Evolutionary conservation across 2,113 vertebrate genomes (phyloP).

Genomic region (Hippocampus comes): DNA sequence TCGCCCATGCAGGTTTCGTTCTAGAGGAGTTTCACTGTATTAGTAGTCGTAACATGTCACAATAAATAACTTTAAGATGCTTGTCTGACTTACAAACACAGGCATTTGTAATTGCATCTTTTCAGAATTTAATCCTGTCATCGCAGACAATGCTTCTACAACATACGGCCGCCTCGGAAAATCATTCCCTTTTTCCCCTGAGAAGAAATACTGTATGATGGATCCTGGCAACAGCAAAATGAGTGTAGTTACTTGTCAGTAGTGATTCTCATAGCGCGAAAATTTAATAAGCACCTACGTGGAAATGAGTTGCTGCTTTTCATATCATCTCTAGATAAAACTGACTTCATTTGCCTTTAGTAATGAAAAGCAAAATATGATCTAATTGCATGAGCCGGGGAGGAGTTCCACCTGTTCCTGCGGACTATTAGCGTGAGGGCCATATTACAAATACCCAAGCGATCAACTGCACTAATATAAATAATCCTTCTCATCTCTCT

Average conservation of each 20-base stretch:
- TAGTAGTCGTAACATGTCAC: not conserved
- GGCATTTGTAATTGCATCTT: not conserved
- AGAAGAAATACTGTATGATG: conserved; percentile 34
- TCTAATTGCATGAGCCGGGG: conserved; percentile 14
- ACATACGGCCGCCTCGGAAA: conserved; percentile 3
- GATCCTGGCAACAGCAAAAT: conserved; percentile 29
- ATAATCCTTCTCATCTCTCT: not conserved
- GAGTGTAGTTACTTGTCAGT: conserved; percentile 52
- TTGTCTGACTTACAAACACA: not conserved
- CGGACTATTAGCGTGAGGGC: not conserved
- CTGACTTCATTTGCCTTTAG: conserved; percentile 22
- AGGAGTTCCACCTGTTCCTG: conserved; percentile 11
- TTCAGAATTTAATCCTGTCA: conserved; percentile 13
- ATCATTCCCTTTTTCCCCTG: conserved; percentile 11
- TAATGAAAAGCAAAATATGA: not conserved
- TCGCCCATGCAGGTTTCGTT: no score
- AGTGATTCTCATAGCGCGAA: conserved; percentile 50
- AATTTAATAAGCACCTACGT: conserved; percentile 36
- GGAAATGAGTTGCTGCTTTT: conserved; percentile 48
- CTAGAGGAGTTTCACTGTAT: no score
- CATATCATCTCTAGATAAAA: conserved; percentile 38
- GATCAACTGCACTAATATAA: not conserved
- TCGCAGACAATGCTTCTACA: not conserved
- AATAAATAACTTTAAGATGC: not conserved
- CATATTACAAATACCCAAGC: not conserved